Evolutionary conservation across 2,888 invertebrate genomes (phyloP).

Genomic region (Drosophila algonquin): DNA sequence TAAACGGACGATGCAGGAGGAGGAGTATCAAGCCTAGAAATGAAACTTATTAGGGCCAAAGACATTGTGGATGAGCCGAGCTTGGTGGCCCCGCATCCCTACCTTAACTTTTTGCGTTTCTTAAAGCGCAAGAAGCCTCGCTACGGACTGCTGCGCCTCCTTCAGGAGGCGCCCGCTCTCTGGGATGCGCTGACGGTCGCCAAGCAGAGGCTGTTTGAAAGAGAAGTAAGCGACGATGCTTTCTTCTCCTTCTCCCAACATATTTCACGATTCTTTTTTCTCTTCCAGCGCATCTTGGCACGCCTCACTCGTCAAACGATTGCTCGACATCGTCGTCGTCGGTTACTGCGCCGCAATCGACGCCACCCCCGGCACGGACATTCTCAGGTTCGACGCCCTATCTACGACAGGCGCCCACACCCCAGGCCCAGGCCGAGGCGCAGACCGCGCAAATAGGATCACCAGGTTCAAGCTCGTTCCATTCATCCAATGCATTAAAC

Average conservation of each 20-base stretch:
- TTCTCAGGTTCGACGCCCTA: conserved; percentile 18
- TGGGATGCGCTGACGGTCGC: conserved; percentile 44
- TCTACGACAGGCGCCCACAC: conserved; percentile 28
- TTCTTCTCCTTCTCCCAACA: neutral
- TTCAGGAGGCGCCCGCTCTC: conserved; percentile 41
- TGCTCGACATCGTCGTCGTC: neutral
- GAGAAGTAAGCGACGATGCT: conserved; percentile 26
- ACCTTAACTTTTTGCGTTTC: conserved; percentile 58
- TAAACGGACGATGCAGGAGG: neutral
- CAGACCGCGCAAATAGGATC: neutral
- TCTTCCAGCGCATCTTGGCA: conserved; percentile 41
- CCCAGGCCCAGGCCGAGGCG: neutral
- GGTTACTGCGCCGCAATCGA: conserved; percentile 13
- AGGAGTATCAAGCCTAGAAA: neutral
- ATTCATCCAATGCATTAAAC: no score
- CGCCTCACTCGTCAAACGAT: conserved; percentile 14
- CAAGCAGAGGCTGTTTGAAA: conserved; percentile 40
- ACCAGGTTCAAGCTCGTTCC: no score
- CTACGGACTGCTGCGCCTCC: conserved; percentile 22
- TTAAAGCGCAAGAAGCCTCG: conserved; percentile 29
- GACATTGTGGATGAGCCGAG: conserved; percentile 39
- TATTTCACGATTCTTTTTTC: neutral
- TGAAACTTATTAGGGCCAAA: conserved; percentile 6
- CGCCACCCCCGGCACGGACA: neutral
- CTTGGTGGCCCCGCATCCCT: conserved; percentile 47